A percentile compares a stretch with the other conserved stretches of the same genome.
phyloP scores from a whole-genome alignment of 2,888 invertebrate genomes.

The Labia minor region DNA sequence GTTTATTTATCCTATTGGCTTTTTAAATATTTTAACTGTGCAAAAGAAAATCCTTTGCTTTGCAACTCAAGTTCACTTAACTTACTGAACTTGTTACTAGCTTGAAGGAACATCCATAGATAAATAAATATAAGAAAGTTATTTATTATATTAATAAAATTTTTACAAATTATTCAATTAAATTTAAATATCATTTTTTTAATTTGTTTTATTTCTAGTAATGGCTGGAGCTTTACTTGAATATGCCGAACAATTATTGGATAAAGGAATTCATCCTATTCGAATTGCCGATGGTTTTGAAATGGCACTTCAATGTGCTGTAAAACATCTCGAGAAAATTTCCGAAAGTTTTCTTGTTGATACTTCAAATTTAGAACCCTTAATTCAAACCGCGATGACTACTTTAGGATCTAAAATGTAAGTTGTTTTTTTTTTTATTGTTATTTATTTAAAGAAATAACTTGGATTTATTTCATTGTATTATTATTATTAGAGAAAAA shows the following conservation, averaged over 20 bases:
- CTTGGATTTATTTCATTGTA: slow-evolving; percentile 15
- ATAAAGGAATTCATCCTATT: slow-evolving; percentile 97
- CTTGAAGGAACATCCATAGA: too few species aligned
- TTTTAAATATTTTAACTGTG: too few species aligned
- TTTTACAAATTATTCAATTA: too few species aligned
- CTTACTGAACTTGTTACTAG: too few species aligned
- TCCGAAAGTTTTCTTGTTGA: slow-evolving; percentile 83
- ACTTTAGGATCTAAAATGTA: slow-evolving; percentile 95
- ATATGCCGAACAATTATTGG: slow-evolving; percentile 82
- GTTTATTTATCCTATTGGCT: too few species aligned
- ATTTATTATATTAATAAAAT: too few species aligned
- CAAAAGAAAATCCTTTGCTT: too few species aligned
- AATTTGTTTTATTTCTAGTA: slow-evolving; percentile 43
- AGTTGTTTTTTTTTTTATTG: slow-evolving; percentile 47
- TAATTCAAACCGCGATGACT: slow-evolving; percentile 94
- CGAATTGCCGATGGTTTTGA: slow-evolving; percentile 98
- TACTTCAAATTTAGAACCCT: slow-evolving; percentile 68
- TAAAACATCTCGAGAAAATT: slow-evolving; percentile 74
- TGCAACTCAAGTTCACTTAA: too few species aligned
- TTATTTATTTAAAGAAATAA: background rate
- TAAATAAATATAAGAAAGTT: too few species aligned
- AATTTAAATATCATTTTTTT: too few species aligned
- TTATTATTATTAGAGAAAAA: too few species aligned
- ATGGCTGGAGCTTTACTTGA: slow-evolving; percentile 83
- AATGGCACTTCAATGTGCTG: slow-evolving; percentile 82